Evolutionary conservation across 2,888 invertebrate species (phyloP).

Genomic region (Pimpla rufipes): DNA sequence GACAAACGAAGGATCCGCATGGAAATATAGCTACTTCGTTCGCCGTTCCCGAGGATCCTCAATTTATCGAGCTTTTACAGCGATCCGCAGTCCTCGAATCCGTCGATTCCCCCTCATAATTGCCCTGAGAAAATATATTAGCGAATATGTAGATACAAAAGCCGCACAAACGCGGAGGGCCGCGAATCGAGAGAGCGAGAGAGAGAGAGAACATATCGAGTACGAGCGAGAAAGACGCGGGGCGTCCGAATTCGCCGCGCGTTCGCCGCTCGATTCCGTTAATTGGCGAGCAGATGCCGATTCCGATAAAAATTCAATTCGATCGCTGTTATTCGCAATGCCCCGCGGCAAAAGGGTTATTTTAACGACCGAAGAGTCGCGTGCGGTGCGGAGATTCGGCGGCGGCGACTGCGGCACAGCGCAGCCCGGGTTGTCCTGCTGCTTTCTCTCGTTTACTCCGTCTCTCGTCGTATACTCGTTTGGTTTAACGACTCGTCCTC

Average conservation of each 20-base stretch:
- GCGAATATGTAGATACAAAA: constrained; percentile 30
- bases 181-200: no score
- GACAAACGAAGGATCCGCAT: constrained; percentile 19
- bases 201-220: not conserved
- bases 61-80: constrained; percentile 34
- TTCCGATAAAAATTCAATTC: constrained; percentile 83
- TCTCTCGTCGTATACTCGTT: constrained; percentile 58
- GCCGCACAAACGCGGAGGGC: not conserved
- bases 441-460: constrained; percentile 53
- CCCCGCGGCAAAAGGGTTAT: constrained; percentile 65
- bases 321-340: constrained; percentile 81
- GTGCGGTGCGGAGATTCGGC: constrained; percentile 75
- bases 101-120: constrained; percentile 33
- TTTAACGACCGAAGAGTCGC: constrained; percentile 70
- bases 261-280: constrained; percentile 61
- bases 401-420: constrained; percentile 80
- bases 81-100: constrained; percentile 12
- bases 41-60: not conserved
- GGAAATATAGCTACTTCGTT: constrained; percentile 11
- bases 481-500: constrained; percentile 64
- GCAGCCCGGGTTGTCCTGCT: constrained; percentile 69
- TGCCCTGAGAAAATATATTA: constrained; percentile 34
- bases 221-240: constrained; percentile 36
- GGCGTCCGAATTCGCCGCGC: constrained; percentile 41
- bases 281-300: constrained; percentile 67